These are phyloP conservation scores for Abrostola tripartita DNA, from an alignment of 2,888 invertebrate genomes.

Conservation along the genomic window DNA sequence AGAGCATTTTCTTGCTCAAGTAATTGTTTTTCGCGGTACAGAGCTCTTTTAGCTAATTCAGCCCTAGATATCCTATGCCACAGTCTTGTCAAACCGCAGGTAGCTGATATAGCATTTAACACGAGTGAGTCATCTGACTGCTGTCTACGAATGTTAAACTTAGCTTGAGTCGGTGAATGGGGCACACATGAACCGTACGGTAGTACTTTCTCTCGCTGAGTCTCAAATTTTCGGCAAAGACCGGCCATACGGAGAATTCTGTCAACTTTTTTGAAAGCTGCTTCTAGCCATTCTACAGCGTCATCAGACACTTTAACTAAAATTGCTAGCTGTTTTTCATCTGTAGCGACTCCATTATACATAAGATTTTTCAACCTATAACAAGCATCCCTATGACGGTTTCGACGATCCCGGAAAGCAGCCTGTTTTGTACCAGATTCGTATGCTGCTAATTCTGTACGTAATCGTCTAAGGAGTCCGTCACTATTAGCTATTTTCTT, in stretches of 20 bases:
- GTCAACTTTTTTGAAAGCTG: conserved; percentile 81
- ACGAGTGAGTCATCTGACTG: conserved; percentile 75
- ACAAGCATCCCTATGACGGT: conserved; percentile 78
- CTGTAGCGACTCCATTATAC: conserved; percentile 68
- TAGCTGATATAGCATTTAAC: conserved; percentile 70
- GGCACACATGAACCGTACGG: conserved; percentile 73
- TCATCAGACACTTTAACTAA: conserved; percentile 78
- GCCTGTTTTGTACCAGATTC: conserved; percentile 84
- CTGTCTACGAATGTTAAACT: conserved; percentile 62
- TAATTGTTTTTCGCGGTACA: conserved; percentile 75
- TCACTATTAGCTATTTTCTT: conserved; percentile 81
- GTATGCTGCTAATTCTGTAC: conserved; percentile 76
- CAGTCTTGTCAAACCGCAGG: conserved; percentile 75
- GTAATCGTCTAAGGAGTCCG: conserved; percentile 72
- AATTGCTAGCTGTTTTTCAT: conserved; percentile 67
- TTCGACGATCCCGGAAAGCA: conserved; percentile 78
- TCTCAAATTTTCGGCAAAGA: conserved; percentile 88
- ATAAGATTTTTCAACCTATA: conserved; percentile 70
- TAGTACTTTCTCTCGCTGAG: conserved; percentile 84
- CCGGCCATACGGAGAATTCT: conserved; percentile 84
- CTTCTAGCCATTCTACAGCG: conserved; percentile 77
- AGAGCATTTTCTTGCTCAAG: conserved; percentile 75
- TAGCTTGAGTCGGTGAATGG: conserved; percentile 66
- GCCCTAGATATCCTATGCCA: conserved; percentile 82
- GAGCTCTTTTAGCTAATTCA: conserved; percentile 76